A percentile compares a stretch with the other conserved stretches of the same genome.
Conservation (phyloP, 2,113 vertebrate genomes). For the Cichladusa arquata region DNA sequence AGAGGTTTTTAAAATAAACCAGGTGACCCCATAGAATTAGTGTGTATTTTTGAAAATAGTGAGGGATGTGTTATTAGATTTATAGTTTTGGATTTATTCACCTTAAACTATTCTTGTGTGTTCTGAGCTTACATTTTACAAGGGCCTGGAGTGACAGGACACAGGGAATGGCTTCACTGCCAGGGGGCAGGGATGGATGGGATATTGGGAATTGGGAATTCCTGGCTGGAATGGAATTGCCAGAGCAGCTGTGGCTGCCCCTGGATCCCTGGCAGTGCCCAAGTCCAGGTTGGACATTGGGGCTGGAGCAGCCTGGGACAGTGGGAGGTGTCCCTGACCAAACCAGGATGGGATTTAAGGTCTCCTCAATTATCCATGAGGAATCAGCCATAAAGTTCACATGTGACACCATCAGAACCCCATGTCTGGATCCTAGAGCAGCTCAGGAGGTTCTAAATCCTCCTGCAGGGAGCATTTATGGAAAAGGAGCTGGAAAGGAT, state of each 20-base stretch:
- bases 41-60: neutral
- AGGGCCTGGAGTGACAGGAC: neutral
- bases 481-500: too few species aligned
- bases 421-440: too few species aligned
- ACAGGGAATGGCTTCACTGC: neutral
- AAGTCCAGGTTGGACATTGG: neutral
- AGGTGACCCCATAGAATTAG: neutral
- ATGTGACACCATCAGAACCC: too few species aligned
- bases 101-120: neutral
- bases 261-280: neutral
- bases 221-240: neutral
- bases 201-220: neutral
- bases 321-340: too few species aligned
- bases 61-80: neutral
- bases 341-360: neutral
- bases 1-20: neutral
- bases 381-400: too few species aligned
- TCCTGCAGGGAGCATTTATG: too few species aligned
- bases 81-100: neutral
- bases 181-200: neutral
- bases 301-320: too few species aligned
- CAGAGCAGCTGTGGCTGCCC: neutral
- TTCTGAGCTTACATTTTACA: neutral
- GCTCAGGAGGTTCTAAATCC: too few species aligned
- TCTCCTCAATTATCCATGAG: too few species aligned